Evolutionary conservation across 1,140 invertebrate genomes (phyloP).

Genomic region (Penaeus japonicus): DNA sequence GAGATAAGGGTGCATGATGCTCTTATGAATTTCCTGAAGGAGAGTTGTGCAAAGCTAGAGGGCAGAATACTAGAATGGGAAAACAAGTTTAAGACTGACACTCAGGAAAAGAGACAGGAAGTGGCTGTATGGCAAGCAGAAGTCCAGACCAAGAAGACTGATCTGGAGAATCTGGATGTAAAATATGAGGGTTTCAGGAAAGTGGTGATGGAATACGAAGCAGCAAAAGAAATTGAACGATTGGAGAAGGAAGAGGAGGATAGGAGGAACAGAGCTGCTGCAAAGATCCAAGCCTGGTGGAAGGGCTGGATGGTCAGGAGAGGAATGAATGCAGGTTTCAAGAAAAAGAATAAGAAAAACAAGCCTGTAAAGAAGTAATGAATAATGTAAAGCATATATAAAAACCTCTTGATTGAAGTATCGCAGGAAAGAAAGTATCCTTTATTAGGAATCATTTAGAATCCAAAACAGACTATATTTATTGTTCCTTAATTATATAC

Average conservation of each 20-base stretch:
- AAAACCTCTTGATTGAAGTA: too few species aligned
- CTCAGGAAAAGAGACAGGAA: constrained; percentile 33
- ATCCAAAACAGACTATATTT: too few species aligned
- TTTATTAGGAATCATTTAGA: too few species aligned
- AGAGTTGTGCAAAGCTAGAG: constrained; percentile 34
- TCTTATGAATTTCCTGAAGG: constrained; percentile 28
- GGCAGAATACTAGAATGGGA: constrained; percentile 20
- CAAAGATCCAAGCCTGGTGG: constrained; percentile 50
- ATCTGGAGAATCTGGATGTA: constrained; percentile 9
- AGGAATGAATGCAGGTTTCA: constrained; percentile 20
- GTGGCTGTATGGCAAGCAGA: constrained; percentile 32
- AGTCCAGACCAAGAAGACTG: constrained; percentile 10
- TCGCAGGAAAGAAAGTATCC: too few species aligned
- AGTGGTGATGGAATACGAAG: constrained; percentile 20
- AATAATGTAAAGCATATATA: too few species aligned
- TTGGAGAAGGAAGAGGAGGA: not conserved
- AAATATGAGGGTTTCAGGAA: constrained; percentile 13
- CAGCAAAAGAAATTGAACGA: not conserved
- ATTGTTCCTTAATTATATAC: too few species aligned
- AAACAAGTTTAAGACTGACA: constrained; percentile 2
- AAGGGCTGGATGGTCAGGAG: constrained; percentile 25
- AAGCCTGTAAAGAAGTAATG: constrained; percentile 27
- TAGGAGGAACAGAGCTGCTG: not conserved
- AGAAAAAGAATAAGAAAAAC: constrained; percentile 26
- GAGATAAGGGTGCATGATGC: constrained; percentile 41